Evolutionary conservation across 2,797 vertebrate species (phyloP).

Genomic region (Brachyalestes nurse): DNA sequence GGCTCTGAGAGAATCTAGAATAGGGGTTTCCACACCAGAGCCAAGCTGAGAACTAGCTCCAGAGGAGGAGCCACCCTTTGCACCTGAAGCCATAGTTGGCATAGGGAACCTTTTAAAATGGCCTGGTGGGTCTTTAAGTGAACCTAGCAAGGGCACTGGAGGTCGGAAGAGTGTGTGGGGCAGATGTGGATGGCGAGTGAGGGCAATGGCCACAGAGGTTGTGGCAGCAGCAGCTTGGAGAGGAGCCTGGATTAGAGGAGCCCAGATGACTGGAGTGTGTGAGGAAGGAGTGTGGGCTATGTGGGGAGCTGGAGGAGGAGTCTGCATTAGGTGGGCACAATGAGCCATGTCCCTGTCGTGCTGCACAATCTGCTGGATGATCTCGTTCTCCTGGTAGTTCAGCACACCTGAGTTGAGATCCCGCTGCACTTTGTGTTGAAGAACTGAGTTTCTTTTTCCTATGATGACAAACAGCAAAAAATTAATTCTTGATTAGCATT

Average conservation of each 20-base stretch:
- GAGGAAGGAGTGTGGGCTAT: conserved; percentile 73
- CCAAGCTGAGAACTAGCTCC: conserved; percentile 77
- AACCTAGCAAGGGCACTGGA: conserved; percentile 76
- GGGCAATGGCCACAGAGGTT: conserved; percentile 91
- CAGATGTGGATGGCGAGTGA: conserved; percentile 91
- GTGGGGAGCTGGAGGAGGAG: conserved; percentile 72
- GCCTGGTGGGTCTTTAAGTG: conserved; percentile 77
- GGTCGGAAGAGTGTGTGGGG: conserved; percentile 91
- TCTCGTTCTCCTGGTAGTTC: conserved; percentile 96
- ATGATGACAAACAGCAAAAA: conserved; percentile 41
- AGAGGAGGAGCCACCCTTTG: conserved; percentile 77
- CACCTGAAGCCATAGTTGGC: conserved; percentile 66
- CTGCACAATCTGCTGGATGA: conserved; percentile 99
- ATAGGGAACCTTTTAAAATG: conserved; percentile 77
- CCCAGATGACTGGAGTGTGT: conserved; percentile 92
- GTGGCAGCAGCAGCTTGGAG: conserved; percentile 94
- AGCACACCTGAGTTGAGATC: conserved; percentile 95
- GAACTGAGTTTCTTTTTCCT: conserved; percentile 96
- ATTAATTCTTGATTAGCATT: background rate
- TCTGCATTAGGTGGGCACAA: conserved; percentile 87
- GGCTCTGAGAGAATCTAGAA: conserved; percentile 82
- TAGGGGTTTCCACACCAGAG: conserved; percentile 79
- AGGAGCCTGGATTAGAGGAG: conserved; percentile 92
- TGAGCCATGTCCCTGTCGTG: conserved; percentile 98
- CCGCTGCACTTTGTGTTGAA: conserved; percentile 95